Percentiles rank a stretch among this genome's conserved stretches.
Conservation (phyloP, 2,888 invertebrate genomes). For the Pediacus dermestoides region DNA sequence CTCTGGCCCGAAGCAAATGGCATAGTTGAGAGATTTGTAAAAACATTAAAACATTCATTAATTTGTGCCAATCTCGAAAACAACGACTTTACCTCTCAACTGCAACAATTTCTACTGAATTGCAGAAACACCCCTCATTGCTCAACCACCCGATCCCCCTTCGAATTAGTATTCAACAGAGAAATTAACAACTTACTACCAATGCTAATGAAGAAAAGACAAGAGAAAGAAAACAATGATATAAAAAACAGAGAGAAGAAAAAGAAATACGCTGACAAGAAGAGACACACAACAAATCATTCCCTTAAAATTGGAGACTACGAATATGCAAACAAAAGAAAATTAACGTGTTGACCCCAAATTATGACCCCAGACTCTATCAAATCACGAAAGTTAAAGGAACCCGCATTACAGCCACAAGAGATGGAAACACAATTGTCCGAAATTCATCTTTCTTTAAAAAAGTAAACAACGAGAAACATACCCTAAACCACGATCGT, state of each 20-base stretch:
- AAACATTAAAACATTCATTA: conserved; percentile 3
- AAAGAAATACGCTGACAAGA: too few species aligned
- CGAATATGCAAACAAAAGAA: conserved; percentile 11
- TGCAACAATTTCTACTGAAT: conserved; percentile 14
- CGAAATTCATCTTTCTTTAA: conserved; percentile 1
- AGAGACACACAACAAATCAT: conserved; percentile 9
- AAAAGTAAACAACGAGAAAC: too few species aligned
- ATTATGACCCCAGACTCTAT: conserved; percentile 11
- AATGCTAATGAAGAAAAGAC: not conserved
- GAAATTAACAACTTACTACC: conserved; percentile 11
- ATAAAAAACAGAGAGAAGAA: conserved; percentile 5
- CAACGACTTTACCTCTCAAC: conserved; percentile 6
- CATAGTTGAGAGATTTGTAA: too few species aligned
- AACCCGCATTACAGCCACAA: conserved; percentile 8
- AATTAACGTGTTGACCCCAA: conserved; percentile 10
- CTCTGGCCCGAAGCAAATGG: too few species aligned
- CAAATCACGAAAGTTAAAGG: conserved; percentile 10
- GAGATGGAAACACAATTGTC: not conserved
- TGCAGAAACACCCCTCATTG: conserved; percentile 16
- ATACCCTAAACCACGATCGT: too few species aligned
- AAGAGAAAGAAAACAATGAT: too few species aligned
- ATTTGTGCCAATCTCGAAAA: conserved; percentile 11
- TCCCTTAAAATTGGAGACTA: too few species aligned
- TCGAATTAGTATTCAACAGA: conserved; percentile 12
- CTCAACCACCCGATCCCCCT: conserved; percentile 9